phyloP scores from a whole-genome alignment of 1,140 invertebrate species.

The Sycophaga agraensis region DNA sequence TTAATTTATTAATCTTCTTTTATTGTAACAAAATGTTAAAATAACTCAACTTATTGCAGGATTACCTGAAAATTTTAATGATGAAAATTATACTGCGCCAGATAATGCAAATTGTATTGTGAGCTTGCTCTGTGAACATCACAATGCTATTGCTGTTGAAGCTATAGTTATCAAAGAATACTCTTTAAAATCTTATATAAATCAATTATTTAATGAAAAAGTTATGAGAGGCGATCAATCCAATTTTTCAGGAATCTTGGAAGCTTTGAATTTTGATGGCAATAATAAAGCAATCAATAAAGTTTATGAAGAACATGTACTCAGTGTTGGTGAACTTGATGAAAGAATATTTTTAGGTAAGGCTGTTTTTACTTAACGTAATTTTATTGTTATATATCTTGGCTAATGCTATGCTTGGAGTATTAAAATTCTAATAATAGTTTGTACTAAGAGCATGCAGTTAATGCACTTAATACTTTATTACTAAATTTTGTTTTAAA shows the following conservation, averaged over 20 bases:
- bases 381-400: neutral
- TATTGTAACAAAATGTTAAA: neutral
- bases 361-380: constrained; percentile 34
- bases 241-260: constrained; percentile 70
- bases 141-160: constrained; percentile 79
- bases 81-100: constrained; percentile 67
- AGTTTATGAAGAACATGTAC: constrained; percentile 87
- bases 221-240: constrained; percentile 67
- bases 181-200: constrained; percentile 78
- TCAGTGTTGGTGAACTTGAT: constrained; percentile 93
- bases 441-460: constrained; percentile 7
- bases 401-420: constrained; percentile 12
- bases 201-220: constrained; percentile 77
- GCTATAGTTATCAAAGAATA: constrained; percentile 90
- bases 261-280: constrained; percentile 71
- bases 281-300: constrained; percentile 85
- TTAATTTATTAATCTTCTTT: constrained; percentile 13
- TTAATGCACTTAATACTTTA: constrained; percentile 20
- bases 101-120: constrained; percentile 78
- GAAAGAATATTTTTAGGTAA: constrained; percentile 90
- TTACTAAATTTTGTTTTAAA: no score
- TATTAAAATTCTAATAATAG: constrained; percentile 11
- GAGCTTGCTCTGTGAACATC: constrained; percentile 77
- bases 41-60: constrained; percentile 56
- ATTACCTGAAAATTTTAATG: constrained; percentile 71